Evolutionary conservation across 2,113 vertebrate genomes (phyloP), one percentile per base, ranked within the genome.

Genomic region (Ailuropoda melanoleuca): DNA sequence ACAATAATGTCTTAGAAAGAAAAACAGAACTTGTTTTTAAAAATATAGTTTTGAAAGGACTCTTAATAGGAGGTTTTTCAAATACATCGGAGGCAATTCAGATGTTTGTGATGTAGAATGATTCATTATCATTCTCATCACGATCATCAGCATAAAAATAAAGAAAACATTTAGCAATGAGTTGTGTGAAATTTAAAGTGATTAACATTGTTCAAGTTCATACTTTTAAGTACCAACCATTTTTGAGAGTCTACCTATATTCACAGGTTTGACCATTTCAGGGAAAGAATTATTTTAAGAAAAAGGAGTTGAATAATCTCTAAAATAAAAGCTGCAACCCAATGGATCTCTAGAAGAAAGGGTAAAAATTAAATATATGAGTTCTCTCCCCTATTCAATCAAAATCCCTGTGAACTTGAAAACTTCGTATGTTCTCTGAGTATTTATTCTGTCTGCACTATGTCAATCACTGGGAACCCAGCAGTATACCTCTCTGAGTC

Each of bases 71-170:
- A 89, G 31, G 3, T 58, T 96, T 84, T 93, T 23, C 13, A 88
- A 97, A 87, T 82, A 55, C 48, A 81, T 34, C 68, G 15, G 66
- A 90, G 29, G 21, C 23, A 56, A 86, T 15, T 84, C 68, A 23
- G 24, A 64, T 77, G 77, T 91, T 77, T 96, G 60, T 93, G n/a
- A 88, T 70, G 21, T 84, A 80, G 82, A 97, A 93, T 78, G 1
- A 11, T 84, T 88, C 68, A 56, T 96, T 95, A 74, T 77, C 78
- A 68, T 86, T 90, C 78, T 93, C 18, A 91, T 83, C 62, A 93
- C 8, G 86, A 37, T 64, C 10, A 64, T 78, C n/a, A 58, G 39
- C 74, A 86, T 74, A 62, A 92, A 88, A 62, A 86, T 46, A 77
- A 62, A 55, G 26, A 37, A 88, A 95, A 26, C 18, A 82, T 13